These are phyloP conservation scores for Microplitis manilae DNA, from an alignment of 2,888 invertebrate genomes.

Conservation along the genomic window DNA sequence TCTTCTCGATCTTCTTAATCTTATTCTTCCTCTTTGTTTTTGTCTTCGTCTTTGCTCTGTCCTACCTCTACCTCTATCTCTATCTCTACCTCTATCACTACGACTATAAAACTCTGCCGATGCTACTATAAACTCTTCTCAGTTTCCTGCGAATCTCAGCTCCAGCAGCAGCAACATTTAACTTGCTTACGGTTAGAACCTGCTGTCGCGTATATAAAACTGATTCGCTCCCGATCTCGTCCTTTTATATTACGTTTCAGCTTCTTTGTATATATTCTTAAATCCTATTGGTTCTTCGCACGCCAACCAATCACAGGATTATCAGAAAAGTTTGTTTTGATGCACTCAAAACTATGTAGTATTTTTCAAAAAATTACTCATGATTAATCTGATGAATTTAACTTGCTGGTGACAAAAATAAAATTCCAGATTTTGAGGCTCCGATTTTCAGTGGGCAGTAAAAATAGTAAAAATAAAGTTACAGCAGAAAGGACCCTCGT, in stretches of 20 bases:
- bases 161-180: slow-evolving; percentile 18
- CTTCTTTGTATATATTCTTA: slow-evolving; percentile 36
- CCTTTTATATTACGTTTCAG: slow-evolving; percentile 45
- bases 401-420: too few relatives aligned
- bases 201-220: slow-evolving; percentile 64
- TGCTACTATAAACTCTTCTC: slow-evolving; percentile 49
- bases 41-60: neutral
- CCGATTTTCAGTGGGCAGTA: too few relatives aligned
- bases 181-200: slow-evolving; percentile 55
- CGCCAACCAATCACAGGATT: neutral
- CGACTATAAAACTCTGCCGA: neutral
- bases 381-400: too few relatives aligned
- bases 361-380: too few relatives aligned
- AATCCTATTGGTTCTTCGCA: slow-evolving; percentile 56
- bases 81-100: neutral
- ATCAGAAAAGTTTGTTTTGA: too few relatives aligned
- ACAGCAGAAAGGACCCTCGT: too few relatives aligned
- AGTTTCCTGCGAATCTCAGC: slow-evolving; percentile 39
- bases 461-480: too few relatives aligned
- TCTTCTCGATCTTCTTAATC: slow-evolving; percentile 25
- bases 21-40: slow-evolving; percentile 4
- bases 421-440: too few relatives aligned
- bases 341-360: too few relatives aligned
- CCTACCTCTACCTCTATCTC: neutral
- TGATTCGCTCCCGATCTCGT: slow-evolving; percentile 64